Evolutionary conservation across 1,140 invertebrate species (phyloP).

Genomic region (Heliconius nattereri): DNA sequence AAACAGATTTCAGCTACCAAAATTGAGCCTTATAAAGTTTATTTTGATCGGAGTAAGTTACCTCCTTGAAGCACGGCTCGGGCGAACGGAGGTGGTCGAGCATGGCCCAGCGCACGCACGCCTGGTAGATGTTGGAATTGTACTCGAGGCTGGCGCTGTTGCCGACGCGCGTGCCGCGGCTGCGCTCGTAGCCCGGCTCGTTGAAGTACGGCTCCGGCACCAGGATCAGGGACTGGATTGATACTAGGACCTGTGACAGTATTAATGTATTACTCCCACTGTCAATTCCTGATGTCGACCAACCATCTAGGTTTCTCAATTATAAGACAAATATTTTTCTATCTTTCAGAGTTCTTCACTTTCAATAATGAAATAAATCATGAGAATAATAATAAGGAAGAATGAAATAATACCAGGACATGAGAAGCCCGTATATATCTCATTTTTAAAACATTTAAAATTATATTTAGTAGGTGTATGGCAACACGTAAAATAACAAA

Average conservation of each 20-base stretch:
- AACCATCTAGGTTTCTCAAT: background rate
- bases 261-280: too few relatives aligned
- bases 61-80: constrained; percentile 95
- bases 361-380: too few relatives aligned
- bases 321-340: background rate
- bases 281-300: too few relatives aligned
- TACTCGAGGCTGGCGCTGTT: constrained; percentile 95
- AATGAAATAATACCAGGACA: too few relatives aligned
- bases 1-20: too few relatives aligned
- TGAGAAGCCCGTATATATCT: too few relatives aligned
- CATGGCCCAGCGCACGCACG: constrained; percentile 98
- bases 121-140: constrained; percentile 97
- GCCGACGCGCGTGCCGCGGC: constrained; percentile 92
- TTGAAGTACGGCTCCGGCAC: constrained; percentile 99
- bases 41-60: constrained; percentile 52
- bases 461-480: too few relatives aligned
- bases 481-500: too few relatives aligned
- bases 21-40: too few relatives aligned
- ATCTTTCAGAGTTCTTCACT: too few relatives aligned
- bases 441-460: too few relatives aligned
- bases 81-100: constrained; percentile 95
- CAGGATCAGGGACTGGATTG: constrained; percentile 97
- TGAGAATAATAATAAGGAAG: too few relatives aligned
- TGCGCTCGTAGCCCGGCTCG: constrained; percentile 97
- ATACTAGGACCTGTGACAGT: constrained; percentile 90